Evolutionary conservation across 1,140 invertebrate genomes (phyloP).

Genomic region (Halesus radiatus): DNA sequence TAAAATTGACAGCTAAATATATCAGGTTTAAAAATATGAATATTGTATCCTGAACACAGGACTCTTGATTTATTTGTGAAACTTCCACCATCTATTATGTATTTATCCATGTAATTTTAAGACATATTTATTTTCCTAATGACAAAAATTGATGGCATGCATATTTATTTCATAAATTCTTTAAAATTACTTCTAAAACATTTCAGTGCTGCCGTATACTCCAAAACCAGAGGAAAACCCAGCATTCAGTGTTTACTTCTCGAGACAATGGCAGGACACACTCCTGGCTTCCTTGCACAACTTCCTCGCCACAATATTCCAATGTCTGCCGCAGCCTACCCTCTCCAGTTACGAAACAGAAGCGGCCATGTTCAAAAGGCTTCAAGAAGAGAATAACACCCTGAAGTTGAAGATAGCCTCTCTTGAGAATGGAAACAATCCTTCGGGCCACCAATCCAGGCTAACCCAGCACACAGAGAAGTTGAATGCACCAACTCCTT

Average conservation of each 20-base stretch:
- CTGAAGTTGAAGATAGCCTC: slow-evolving; percentile 68
- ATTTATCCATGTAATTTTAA: too few relatives aligned
- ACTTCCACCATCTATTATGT: too few relatives aligned
- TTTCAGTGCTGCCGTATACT: slow-evolving; percentile 90
- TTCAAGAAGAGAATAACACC: slow-evolving; percentile 88
- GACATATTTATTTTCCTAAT: too few relatives aligned
- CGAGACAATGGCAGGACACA: slow-evolving; percentile 95
- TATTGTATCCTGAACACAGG: too few relatives aligned
- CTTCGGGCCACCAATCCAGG: slow-evolving; percentile 66
- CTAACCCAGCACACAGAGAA: slow-evolving; percentile 70
- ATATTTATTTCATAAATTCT: background rate
- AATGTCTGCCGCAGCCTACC: slow-evolving; percentile 87
- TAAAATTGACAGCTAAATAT: too few relatives aligned
- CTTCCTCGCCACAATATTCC: slow-evolving; percentile 91
- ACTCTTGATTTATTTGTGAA: too few relatives aligned
- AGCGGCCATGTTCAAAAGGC: slow-evolving; percentile 79
- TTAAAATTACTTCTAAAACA: background rate
- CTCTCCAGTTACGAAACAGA: slow-evolving; percentile 90
- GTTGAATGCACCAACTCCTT: slow-evolving; percentile 76
- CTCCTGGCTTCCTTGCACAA: slow-evolving; percentile 94
- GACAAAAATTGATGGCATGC: background rate
- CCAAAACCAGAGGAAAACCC: slow-evolving; percentile 93
- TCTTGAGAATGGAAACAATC: slow-evolving; percentile 61
- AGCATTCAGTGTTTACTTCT: slow-evolving; percentile 90
- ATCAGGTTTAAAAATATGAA: too few relatives aligned